phyloP scores from a whole-genome alignment of 2,113 vertebrate species.

The Lanius collurio region DNA sequence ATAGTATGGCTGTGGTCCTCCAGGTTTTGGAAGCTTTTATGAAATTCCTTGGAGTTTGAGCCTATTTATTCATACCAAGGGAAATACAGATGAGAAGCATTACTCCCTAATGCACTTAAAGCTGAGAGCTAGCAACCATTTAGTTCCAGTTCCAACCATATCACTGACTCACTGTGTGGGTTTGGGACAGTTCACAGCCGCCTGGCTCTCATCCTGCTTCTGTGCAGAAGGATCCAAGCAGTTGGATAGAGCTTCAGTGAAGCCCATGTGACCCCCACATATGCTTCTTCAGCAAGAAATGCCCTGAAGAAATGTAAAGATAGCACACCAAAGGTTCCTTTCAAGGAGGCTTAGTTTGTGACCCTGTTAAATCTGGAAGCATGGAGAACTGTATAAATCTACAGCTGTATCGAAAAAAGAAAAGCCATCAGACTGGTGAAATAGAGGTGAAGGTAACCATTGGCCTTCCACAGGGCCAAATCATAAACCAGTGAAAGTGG shows the following conservation, averaged over 20 bases:
- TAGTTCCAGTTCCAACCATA: constrained; percentile 7
- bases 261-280: not conserved
- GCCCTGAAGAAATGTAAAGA: not conserved
- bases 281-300: not conserved
- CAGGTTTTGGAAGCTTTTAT: not conserved
- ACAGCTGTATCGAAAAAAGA: not conserved
- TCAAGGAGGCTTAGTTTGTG: not conserved
- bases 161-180: constrained; percentile 31
- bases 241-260: not conserved
- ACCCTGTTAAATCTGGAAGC: not conserved
- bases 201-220: not conserved
- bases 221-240: not conserved
- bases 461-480: not conserved
- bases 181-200: constrained; percentile 13
- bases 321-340: not conserved
- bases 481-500: not conserved
- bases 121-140: not conserved
- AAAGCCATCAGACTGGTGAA: not conserved
- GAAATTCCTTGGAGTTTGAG: constrained; percentile 10
- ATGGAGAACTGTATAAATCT: not conserved
- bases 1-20: not conserved
- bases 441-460: not conserved
- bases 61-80: not conserved
- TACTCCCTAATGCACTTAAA: not conserved
- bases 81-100: not conserved